Evolutionary conservation across 2,888 invertebrate species (phyloP).

Genomic region (Agrenia bidenticulata): DNA sequence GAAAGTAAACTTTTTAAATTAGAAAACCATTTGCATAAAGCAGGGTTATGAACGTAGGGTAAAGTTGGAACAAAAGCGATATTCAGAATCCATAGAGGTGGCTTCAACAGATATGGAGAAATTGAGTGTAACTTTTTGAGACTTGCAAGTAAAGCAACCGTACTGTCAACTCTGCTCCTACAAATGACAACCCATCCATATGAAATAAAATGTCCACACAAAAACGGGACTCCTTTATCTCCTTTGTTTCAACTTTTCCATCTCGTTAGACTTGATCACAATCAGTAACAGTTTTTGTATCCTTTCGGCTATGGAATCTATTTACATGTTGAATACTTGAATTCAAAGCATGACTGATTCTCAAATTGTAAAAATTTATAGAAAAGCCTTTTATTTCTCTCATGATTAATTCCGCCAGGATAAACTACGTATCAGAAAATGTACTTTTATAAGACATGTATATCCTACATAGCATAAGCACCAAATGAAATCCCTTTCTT

Average conservation of each 20-base stretch:
- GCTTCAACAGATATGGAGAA: too few relatives aligned
- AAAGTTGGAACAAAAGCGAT: not conserved
- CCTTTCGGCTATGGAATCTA: not conserved
- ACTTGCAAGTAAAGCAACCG: too few relatives aligned
- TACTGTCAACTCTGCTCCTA: not conserved
- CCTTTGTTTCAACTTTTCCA: constrained; percentile 11
- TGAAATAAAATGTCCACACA: constrained; percentile 3
- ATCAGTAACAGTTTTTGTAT: constrained; percentile 3
- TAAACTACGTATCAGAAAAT: too few relatives aligned
- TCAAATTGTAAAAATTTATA: too few relatives aligned
- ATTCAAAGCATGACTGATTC: too few relatives aligned
- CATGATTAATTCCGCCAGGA: not conserved
- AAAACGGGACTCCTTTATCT: not conserved
- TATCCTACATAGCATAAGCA: too few relatives aligned
- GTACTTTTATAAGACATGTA: too few relatives aligned
- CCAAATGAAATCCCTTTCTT: too few relatives aligned
- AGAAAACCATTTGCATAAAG: constrained; percentile 25
- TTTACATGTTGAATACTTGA: not conserved
- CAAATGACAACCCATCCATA: constrained; percentile 7
- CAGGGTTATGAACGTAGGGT: not conserved
- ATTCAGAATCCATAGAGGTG: too few relatives aligned
- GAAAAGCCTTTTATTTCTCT: too few relatives aligned
- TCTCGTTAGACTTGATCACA: constrained; percentile 12
- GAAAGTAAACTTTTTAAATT: constrained; percentile 24
- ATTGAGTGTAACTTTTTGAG: too few relatives aligned